phyloP scores from a whole-genome alignment of 2,113 vertebrate genomes.

The Phrynocephalus versicolor region DNA sequence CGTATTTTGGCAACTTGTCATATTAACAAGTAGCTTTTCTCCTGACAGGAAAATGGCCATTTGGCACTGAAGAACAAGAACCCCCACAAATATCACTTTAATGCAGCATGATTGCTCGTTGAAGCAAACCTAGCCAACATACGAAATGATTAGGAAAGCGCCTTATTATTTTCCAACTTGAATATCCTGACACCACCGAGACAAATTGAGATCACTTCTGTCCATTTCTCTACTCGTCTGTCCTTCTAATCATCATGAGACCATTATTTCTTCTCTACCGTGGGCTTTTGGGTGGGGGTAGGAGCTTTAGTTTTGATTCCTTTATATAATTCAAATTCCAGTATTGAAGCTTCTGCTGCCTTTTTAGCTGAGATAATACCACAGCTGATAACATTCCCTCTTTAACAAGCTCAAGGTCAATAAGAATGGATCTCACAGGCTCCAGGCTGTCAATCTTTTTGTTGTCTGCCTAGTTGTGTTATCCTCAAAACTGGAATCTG shows the following conservation, averaged over 20 bases:
- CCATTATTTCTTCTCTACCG: slow-evolving; percentile 16
- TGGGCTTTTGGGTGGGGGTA: neutral
- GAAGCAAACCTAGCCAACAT: slow-evolving; percentile 15
- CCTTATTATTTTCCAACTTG: slow-evolving; percentile 49
- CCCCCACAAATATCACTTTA: neutral
- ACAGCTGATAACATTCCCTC: slow-evolving; percentile 24
- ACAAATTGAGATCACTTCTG: slow-evolving; percentile 38
- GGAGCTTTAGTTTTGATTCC: neutral
- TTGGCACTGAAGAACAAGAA: no score
- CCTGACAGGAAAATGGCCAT: no score
- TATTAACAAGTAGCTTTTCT: no score
- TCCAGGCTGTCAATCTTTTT: slow-evolving; percentile 34
- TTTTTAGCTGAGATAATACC: slow-evolving; percentile 39
- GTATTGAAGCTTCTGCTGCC: slow-evolving; percentile 40
- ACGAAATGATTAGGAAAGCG: slow-evolving; percentile 41
- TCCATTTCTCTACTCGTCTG: slow-evolving; percentile 24
- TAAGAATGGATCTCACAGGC: slow-evolving; percentile 47
- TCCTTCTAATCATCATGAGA: slow-evolving; percentile 21
- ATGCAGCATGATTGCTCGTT: no score
- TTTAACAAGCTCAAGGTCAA: slow-evolving; percentile 25
- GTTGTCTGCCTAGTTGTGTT: slow-evolving; percentile 6
- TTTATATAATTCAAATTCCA: slow-evolving; percentile 39
- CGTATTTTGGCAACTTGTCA: no score
- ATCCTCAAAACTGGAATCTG: neutral
- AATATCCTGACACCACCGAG: slow-evolving; percentile 34